Base-by-base conservation (phyloP, 2,113 vertebrate genomes). In the Ceyx cyanopectus region DNA sequence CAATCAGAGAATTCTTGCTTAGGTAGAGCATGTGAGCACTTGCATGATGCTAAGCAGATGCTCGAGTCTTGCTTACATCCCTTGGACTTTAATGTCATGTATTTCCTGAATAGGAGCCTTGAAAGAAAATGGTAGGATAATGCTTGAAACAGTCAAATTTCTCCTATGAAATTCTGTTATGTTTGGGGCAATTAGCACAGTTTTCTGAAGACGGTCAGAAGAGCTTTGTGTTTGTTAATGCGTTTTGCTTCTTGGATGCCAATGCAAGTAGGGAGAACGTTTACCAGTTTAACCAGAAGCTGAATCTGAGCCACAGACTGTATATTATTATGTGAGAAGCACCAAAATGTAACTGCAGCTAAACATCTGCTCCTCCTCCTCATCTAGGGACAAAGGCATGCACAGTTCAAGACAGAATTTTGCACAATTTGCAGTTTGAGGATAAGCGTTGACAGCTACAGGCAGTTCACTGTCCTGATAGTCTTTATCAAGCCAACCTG, bases 191-290 rank as follows among this genome's bases (percentile, higher is more conserved):
- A 60, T 86, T 45, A 57, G 41, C 3, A 7, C 34, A 37, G 17
- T 66, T 89, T 94, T 76, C 46, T 74, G 72, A 82, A 73, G 73
- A 34, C 4, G 5, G 20, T 22, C 56, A 67, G 68, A 72, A 69
- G n/a, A 53, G 14, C 15, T 84, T 78, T 65, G 8, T 50, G 60
- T 53, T 78, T 56, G 26, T 73, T 82, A 67, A 18, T 2, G 9
- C 63, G 51, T 70, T 93, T 95, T 85, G 14, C 53, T 83, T 92
- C 88, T 81, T 40, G 73, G 45, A 56, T 70, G 70, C 54, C n/a
- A 66, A 12, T 2, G 3, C 12, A 90, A 85, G 91, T 9, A 80
- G 23, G 34, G 16, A 87, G 18, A 73, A 67, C 51, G 40, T 14
- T 93, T 78, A 89, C 26, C 14, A 46, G 16, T 77, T 83, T 70